Base-by-base conservation (phyloP, 2,113 vertebrate species). In the Lonchura striata region DNA sequence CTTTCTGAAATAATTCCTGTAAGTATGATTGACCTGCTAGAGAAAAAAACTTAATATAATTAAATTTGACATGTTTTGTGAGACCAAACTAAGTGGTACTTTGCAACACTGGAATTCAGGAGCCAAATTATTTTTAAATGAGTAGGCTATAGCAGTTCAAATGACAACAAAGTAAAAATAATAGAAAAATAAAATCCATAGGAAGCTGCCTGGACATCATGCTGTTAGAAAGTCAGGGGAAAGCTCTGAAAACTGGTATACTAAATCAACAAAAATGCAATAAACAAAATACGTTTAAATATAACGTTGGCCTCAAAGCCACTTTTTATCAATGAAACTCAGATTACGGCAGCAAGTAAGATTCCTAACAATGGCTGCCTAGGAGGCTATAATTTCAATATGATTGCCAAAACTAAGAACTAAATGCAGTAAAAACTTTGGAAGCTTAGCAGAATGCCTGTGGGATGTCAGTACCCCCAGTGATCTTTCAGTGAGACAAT, bases 1-100 rank as follows among this genome's bases (percentile, higher is more conserved):
- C 37, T 91, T 83, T 28, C 50, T 95, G 92, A 92, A 95, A 76
- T 77, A 88, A 82, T 74, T 79, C 61, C 54, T 91, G 30, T 81
- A 92, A 88, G 64, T 64, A 85, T 71, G 82, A 86, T 72, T 92
- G 76, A 96, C 53, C 47, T 37, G 28, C 22, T 88, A 64, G 57
- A 76, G 72, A 90, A 72, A 46, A 47, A 82, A 79, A 11, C 7
- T 66, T 37, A 87, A 88, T 57, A 28, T 88, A 86, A 94, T 93
- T 87, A 69, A 69, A 77, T 90, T 74, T 95, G 85, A 85, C 85
- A 50, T 79, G 33, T 69, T 96, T 82, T 72, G 11, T 66, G 50
- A 83, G 41, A 86, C 74, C 61, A 94, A 57, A 92, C 50, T 76
- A 86, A 83, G 57, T 0, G 1, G 70, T 65, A 79, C 31, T 53